Conservation (phyloP, 2,888 invertebrate species). For the Drosophila gaucha region DNA sequence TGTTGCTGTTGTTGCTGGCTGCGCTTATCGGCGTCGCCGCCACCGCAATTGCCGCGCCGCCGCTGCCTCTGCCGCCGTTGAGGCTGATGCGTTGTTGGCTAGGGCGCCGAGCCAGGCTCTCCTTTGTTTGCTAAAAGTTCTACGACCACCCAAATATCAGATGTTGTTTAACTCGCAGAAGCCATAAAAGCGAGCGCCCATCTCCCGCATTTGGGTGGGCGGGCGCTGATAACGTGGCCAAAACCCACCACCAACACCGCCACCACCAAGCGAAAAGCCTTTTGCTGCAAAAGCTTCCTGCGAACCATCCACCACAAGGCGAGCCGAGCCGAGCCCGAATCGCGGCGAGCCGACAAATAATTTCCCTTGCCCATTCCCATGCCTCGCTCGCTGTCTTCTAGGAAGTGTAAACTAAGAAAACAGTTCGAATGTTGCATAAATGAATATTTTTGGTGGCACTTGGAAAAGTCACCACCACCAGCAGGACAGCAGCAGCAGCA, state of each 20-base stretch:
- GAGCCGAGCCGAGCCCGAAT: too few species aligned
- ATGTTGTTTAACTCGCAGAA: conserved; percentile 48
- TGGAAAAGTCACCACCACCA: conserved; percentile 19
- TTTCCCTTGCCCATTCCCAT: background rate
- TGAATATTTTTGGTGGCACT: conserved; percentile 24
- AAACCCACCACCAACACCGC: background rate
- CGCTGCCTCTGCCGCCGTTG: conserved; percentile 9
- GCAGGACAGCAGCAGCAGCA: too few species aligned
- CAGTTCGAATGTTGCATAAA: conserved; percentile 32
- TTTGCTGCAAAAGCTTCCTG: conserved; percentile 1
- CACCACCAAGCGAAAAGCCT: conserved; percentile 5
- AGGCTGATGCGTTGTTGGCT: too few species aligned
- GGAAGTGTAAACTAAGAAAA: conserved; percentile 21
- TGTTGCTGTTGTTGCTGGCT: conserved; percentile 27
- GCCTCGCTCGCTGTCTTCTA: background rate
- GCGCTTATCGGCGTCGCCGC: conserved; percentile 40
- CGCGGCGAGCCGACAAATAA: too few species aligned
- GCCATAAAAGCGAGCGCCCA: conserved; percentile 12
- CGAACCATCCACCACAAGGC: background rate
- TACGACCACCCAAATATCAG: conserved; percentile 53
- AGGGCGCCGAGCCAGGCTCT: conserved; percentile 22
- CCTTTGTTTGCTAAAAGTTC: conserved; percentile 54
- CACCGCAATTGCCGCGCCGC: background rate
- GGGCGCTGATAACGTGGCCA: conserved; percentile 9
- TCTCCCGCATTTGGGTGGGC: background rate